Evolutionary conservation across 2,113 vertebrate species (phyloP), one percentile per base, ranked within the genome.

Genomic region (Phoenicopterus ruber): DNA sequence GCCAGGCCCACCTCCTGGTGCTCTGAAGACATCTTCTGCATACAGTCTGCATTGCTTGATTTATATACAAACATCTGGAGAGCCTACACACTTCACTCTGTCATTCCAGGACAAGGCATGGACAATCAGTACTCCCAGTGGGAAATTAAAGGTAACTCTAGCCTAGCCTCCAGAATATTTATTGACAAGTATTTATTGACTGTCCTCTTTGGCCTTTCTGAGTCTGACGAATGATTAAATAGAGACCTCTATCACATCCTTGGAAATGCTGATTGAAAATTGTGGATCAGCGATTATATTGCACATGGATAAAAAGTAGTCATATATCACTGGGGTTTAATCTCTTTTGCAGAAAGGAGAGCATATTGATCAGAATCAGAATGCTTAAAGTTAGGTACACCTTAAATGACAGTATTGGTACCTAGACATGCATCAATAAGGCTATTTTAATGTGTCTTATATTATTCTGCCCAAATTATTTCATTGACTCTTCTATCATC

Each of bases 361-460:
- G 13, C 10, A 21, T 96, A 97, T 95, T 92, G 94, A 97, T 97
- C 78, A 96, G 90, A 94, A 94, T 89, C 82, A 94, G 76, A 96
- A 80, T 76, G 38, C 50, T 89, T 91, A 66, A 95, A 89, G 70
- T 94, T 92, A 87, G 91, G 58, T 52, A 67, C 65, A 74, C 87
- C 90, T 96, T 90, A 95, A 96, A 96, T 91, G 88, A 95, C 73
- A 92, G 32, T 88, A 93, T 96, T 94, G 96, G 34, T 83, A 86
- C 83, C 46, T 73, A 84, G 71, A 65, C 76, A 80, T 65, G 40
- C 78, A 95, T 93, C 94, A 94, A 70, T 95, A 95, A 92, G 28
- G 65, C 13, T 93, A 67, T 93, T 96, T 92, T 55, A 86, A 92
- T 69, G 54, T 65, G 46, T 29, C 47, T 73, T 76, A 46, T 47